Evolutionary conservation across 2,888 invertebrate genomes (phyloP).

Genomic region (Drosophila quinaria): DNA sequence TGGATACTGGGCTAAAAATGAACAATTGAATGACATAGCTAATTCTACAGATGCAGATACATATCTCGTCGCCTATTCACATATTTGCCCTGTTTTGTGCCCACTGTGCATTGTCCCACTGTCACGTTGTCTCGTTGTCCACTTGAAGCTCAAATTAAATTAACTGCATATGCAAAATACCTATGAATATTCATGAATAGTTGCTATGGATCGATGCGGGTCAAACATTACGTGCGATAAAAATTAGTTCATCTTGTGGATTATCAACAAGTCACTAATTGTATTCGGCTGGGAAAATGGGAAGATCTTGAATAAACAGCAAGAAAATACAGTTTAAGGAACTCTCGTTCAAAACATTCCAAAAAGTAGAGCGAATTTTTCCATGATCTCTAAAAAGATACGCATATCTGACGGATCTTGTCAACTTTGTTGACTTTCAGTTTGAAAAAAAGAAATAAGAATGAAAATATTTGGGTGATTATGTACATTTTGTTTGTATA

Average conservation of each 20-base stretch:
- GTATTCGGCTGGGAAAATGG: constrained; percentile 4
- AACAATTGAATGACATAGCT: constrained; percentile 9
- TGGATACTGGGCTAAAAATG: background rate
- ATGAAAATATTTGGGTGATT: background rate
- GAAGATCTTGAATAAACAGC: background rate
- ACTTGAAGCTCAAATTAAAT: constrained; percentile 48
- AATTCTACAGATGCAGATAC: constrained; percentile 3
- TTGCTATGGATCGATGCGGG: constrained; percentile 22
- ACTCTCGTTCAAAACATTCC: background rate
- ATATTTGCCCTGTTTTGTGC: background rate
- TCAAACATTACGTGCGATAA: constrained; percentile 31
- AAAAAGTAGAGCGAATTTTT: background rate
- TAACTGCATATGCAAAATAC: constrained; percentile 47
- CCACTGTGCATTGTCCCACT: constrained; percentile 9
- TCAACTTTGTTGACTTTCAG: background rate
- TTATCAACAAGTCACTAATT: constrained; percentile 21
- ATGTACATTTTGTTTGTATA: background rate
- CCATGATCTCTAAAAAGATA: background rate
- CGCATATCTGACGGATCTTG: background rate
- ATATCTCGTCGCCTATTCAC: background rate
- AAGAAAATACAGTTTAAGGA: background rate
- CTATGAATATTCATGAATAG: constrained; percentile 37
- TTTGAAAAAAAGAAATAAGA: background rate
- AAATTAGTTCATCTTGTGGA: constrained; percentile 23
- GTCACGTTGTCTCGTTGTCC: constrained; percentile 6